Conservation (phyloP, 1,140 invertebrate genomes). For the Harlomillsia oculata region DNA sequence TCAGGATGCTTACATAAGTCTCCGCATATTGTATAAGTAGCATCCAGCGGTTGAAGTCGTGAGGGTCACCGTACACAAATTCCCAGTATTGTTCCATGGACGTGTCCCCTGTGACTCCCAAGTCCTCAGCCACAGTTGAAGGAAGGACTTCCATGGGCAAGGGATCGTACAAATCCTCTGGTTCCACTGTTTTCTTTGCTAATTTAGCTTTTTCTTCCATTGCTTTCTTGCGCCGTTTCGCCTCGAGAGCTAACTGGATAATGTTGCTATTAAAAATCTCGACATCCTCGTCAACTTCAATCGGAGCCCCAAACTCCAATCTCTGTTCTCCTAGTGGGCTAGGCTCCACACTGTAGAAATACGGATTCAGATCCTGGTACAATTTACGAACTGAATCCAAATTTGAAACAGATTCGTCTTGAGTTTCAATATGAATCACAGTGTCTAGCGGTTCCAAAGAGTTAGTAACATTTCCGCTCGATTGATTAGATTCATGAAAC, state of each 20-base stretch:
- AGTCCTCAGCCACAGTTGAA: background rate
- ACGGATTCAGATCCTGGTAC: conserved; percentile 23
- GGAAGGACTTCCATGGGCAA: conserved; percentile 33
- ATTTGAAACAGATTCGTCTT: background rate
- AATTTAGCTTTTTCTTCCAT: background rate
- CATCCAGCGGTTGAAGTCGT: conserved; percentile 34
- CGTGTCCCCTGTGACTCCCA: conserved; percentile 10
- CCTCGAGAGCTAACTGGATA: conserved; percentile 24
- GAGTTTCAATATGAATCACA: background rate
- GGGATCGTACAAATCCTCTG: conserved; percentile 29
- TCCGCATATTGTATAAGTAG: conserved; percentile 32
- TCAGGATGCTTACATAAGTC: too few relatives aligned
- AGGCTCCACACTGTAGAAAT: conserved; percentile 21
- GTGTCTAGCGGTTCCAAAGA: conserved; percentile 1
- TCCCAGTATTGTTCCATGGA: conserved; percentile 31
- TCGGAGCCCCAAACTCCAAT: conserved; percentile 26
- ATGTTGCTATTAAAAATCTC: background rate
- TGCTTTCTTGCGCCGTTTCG: conserved; percentile 15
- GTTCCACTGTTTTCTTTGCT: conserved; percentile 3
- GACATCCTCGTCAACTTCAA: conserved; percentile 13
- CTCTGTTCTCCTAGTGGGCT: conserved; percentile 21
- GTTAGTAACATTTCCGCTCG: background rate
- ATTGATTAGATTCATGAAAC: background rate
- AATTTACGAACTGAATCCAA: conserved; percentile 6
- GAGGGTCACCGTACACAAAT: conserved; percentile 26